Conservation (phyloP, 2,113 vertebrate species). For the Natator depressus region DNA sequence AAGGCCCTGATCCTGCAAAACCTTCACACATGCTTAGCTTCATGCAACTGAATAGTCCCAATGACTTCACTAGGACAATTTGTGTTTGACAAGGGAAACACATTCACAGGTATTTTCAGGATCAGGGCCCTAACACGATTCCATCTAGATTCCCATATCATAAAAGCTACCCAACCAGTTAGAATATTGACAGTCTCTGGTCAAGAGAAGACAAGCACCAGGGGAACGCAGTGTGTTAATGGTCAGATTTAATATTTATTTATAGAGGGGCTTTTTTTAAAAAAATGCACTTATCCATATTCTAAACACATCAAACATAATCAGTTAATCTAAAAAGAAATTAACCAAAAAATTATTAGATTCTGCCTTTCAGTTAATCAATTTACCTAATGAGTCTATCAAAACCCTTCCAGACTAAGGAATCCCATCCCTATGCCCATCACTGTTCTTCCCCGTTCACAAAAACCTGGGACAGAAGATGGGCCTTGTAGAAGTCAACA, state of each 20-base stretch:
- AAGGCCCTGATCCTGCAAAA: not conserved
- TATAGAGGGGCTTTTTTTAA: not conserved
- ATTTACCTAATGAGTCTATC: not conserved
- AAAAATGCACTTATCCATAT: not conserved
- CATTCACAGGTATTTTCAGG: not conserved
- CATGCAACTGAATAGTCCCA: not conserved
- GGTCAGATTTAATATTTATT: not conserved
- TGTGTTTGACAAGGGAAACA: not conserved
- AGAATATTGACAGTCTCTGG: not conserved
- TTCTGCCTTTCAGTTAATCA: not conserved
- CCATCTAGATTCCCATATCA: not conserved
- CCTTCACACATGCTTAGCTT: not conserved
- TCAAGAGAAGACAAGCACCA: not conserved
- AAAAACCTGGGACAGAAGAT: not conserved
- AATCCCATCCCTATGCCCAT: fast-evolving
- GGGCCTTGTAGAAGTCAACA: not conserved
- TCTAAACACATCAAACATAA: not conserved
- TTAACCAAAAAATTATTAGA: not conserved
- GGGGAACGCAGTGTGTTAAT: not conserved
- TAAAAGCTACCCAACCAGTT: fast-evolving
- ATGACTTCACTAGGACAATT: not conserved
- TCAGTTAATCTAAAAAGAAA: not conserved
- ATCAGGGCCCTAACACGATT: not conserved
- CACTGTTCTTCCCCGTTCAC: not conserved
- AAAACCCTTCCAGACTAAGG: not conserved